phyloP scores from a whole-genome alignment of 2,113 vertebrate genomes.

The Peromyscus leucopus region DNA sequence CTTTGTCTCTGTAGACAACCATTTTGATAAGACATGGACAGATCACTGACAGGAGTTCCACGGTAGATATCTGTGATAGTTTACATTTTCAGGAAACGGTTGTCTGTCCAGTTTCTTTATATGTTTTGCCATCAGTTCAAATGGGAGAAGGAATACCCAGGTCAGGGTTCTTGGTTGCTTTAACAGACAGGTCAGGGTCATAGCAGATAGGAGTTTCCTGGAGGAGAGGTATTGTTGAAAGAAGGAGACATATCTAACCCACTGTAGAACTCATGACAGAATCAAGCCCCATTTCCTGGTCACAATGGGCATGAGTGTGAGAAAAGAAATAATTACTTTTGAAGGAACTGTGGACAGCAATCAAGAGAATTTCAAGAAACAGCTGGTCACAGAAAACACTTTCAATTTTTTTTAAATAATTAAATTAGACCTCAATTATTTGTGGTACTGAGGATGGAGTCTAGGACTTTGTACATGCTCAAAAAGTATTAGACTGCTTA shows the following conservation, averaged over 20 bases:
- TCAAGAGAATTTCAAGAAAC: neutral
- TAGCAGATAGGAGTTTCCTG: neutral
- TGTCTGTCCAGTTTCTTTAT: too few relatives aligned
- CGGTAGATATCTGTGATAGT: neutral
- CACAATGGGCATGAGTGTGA: neutral
- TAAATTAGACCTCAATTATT: too few relatives aligned
- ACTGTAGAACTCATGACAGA: neutral
- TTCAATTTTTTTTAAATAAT: neutral
- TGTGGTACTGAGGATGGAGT: neutral
- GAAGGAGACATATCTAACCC: neutral
- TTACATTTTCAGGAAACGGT: neutral
- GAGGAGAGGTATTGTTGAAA: neutral
- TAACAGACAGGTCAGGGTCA: neutral
- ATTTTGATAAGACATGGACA: neutral
- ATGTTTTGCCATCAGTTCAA: neutral
- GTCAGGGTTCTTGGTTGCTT: neutral
- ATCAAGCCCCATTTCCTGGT: neutral
- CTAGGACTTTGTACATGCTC: too few relatives aligned
- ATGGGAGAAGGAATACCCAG: neutral
- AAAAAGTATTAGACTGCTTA: neutral
- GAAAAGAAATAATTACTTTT: neutral
- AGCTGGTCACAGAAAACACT: neutral
- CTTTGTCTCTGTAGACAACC: neutral
- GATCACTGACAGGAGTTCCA: neutral
- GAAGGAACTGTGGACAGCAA: neutral